Evolutionary conservation across 2,113 vertebrate genomes (phyloP).

Genomic region (Toxotes chatareus): DNA sequence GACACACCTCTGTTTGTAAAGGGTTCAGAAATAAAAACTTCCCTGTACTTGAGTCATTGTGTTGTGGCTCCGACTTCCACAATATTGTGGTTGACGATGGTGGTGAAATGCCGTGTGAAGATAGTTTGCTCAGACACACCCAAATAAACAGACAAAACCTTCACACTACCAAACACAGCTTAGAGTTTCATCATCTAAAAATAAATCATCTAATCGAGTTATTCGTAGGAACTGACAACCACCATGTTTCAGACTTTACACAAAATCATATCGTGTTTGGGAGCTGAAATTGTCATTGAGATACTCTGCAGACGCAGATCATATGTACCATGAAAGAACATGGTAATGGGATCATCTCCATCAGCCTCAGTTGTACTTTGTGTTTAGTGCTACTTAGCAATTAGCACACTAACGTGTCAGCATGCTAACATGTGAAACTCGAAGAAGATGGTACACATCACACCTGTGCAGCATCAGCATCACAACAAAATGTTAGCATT

Average conservation of each 20-base stretch:
- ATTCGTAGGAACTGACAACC: neutral
- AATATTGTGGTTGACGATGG: constrained; percentile 17
- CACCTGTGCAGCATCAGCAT: no score
- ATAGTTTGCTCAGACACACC: constrained; percentile 1
- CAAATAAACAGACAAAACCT: constrained; percentile 27
- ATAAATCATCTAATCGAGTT: neutral
- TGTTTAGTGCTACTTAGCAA: no score
- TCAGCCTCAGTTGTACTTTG: no score
- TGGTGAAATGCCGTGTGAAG: neutral
- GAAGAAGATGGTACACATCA: no score
- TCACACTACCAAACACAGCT: neutral
- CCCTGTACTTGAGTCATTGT: neutral
- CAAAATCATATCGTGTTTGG: neutral
- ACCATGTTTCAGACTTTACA: neutral
- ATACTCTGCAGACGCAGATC: neutral
- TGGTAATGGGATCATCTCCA: no score
- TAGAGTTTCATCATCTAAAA: neutral
- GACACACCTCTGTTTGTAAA: neutral
- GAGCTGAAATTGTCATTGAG: neutral
- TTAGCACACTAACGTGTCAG: no score
- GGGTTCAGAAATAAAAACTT: constrained; percentile 7
- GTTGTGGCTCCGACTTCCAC: constrained; percentile 47
- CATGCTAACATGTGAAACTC: no score
- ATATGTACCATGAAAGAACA: no score
- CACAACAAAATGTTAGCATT: no score